Conservation (phyloP, 2,888 invertebrate species). For the Lepidocyrtinus sp. region DNA sequence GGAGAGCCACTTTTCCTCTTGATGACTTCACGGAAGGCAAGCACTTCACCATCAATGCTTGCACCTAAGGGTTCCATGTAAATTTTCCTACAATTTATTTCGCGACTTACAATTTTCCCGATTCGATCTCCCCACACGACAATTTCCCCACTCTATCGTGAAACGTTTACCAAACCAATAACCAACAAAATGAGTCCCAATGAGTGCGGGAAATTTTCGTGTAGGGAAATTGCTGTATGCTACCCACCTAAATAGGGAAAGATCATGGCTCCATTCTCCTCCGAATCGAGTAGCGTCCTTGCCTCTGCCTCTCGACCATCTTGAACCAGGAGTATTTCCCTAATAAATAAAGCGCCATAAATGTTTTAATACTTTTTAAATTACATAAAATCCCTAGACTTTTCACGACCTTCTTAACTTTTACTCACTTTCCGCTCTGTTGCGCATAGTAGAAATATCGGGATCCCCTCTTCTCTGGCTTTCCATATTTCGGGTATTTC, state of each 20-base stretch:
- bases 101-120: too few species aligned
- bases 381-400: too few species aligned
- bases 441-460: slow-evolving; percentile 74
- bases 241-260: slow-evolving; percentile 80
- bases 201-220: too few species aligned
- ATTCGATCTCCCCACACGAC: too few species aligned
- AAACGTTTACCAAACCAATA: too few species aligned
- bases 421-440: slow-evolving; percentile 54
- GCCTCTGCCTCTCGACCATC: slow-evolving; percentile 83
- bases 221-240: too few species aligned
- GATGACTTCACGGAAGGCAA: slow-evolving; percentile 79
- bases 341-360: slow-evolving; percentile 77
- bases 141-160: too few species aligned
- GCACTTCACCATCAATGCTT: slow-evolving; percentile 90
- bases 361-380: too few species aligned
- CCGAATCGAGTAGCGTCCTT: slow-evolving; percentile 94
- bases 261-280: slow-evolving; percentile 91
- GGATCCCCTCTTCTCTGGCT: slow-evolving; percentile 57
- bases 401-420: too few species aligned
- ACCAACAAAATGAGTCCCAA: too few species aligned
- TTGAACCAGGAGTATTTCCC: slow-evolving; percentile 82
- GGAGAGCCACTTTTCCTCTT: slow-evolving; percentile 73
- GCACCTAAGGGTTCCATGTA: too few species aligned
- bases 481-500: slow-evolving; percentile 61
- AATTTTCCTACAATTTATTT: too few species aligned